Base-by-base conservation (phyloP, 2,888 invertebrate species). In the Euphydryas editha region DNA sequence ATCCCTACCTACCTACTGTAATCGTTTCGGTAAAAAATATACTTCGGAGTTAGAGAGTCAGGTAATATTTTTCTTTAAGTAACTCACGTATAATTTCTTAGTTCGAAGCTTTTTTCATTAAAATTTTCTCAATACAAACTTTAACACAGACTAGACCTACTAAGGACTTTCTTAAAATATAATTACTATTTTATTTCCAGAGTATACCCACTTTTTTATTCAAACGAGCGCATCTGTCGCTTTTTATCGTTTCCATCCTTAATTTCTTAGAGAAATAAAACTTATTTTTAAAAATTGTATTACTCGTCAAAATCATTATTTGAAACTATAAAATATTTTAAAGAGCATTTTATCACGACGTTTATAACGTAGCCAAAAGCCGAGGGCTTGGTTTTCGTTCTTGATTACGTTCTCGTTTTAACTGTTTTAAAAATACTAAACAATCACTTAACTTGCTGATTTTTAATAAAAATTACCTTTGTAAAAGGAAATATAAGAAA, bases 11-110 rank as follows among this genome's bases (percentile, higher is more conserved):
- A 6, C n/a, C 42, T n/a, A n/a, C 42, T 44, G 42, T 44, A 44
- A 44, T n/a, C n/a, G n/a, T 44, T 44, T 44, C 15, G 42, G n/a
- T 44, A 44, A 10, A 10, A 37, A 37, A n/a, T n/a, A 15, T 42
- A 42, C n/a, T 13, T 42, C 42, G 42, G 42, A 42, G 42, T 42
- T 42, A n/a, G 13, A n/a, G 15, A 42, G 15, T 44, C 15, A 44
- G 42, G 42, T 44, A 44, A 44, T 44, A 44, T n/a, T 44, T 44
- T 42, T 44, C n/a, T 15, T 1, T 44, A n/a, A 44, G 11, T 7
- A 44, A 44, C 42, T n/a, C 42, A 44, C n/a, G 42, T 44, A 44
- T n/a, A n/a, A 2, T 44, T 44, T 44, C n/a, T 44, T 44, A 44
- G 42, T n/a, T n/a, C n/a, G 39, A n/a, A 42, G 42, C 4, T n/a